Base-by-base conservation (phyloP, 2,888 invertebrate genomes). In the Limnephilus auricula region DNA sequence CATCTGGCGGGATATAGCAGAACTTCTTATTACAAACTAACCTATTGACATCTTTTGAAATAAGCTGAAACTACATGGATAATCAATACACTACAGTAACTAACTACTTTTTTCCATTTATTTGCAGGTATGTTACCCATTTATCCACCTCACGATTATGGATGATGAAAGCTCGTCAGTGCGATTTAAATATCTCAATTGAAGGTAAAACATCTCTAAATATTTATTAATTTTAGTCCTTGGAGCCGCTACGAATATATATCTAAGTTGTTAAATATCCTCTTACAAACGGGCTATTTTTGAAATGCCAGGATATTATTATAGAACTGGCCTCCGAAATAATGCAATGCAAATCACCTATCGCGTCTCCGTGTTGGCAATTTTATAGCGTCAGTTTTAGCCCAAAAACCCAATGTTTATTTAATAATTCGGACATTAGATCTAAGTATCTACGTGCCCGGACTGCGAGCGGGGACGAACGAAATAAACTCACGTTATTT, bases 281-380 rank as follows among this genome's bases (percentile, higher is more conserved):
- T 65, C 65, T 65, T 65, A 15, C 4, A 50, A 18, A 50, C 50
- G 18, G 18, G 25, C 65, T n/a, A 65, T 65, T 65, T 65, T 65
- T 5, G n/a, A 25, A 65, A 65, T 65, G 6, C 65, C 65, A n/a
- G 25, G 65, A n/a, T 65, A 65, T 65, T 25, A 65, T 25, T 25
- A 65, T 25, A 9, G 65, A 25, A 65, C 65, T 65, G 25, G n/a
- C 25, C 65, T 50, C 65, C 65, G 9, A 65, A 65, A 65, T 65
- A 65, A 65, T 65, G n/a, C n/a, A 65, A 65, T 65, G 65, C 65
- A 65, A 65, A 65, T 65, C 65, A 65, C 65, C 65, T n/a, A 65
- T 65, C 6, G 25, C 65, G n/a, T 65, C 65, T 65, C 65, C 65
- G n/a, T 65, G 65, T 65, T 65, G 65, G 65, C 65, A 25, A 65